phyloP scores from a whole-genome alignment of 2,888 invertebrate species.

The Dichetophora obliterata region DNA sequence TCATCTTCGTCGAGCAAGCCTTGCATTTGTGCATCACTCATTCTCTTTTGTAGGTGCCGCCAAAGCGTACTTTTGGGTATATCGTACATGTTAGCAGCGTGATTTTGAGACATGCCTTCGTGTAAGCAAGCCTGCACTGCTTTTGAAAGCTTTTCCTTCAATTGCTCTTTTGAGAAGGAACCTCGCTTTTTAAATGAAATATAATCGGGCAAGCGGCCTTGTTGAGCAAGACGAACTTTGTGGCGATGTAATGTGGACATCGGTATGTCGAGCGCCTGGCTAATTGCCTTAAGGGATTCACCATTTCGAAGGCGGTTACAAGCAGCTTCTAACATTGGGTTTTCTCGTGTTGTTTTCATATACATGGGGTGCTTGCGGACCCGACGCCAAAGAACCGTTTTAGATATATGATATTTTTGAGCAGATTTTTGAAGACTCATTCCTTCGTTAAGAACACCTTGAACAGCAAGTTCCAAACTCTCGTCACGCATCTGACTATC shows the following conservation, averaged over 20 bases:
- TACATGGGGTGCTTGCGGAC: slow-evolving; percentile 67
- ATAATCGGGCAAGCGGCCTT: slow-evolving; percentile 66
- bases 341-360: slow-evolving; percentile 64
- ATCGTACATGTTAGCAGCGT: slow-evolving; percentile 67
- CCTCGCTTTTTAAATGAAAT: slow-evolving; percentile 65
- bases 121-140: slow-evolving; percentile 66
- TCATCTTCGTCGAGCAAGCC: slow-evolving; percentile 47
- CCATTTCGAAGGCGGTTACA: slow-evolving; percentile 65
- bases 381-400: slow-evolving; percentile 68
- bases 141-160: slow-evolving; percentile 64
- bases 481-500: slow-evolving; percentile 36
- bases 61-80: slow-evolving; percentile 69
- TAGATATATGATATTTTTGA: slow-evolving; percentile 66
- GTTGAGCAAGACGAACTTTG: slow-evolving; percentile 65
- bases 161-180: slow-evolving; percentile 65
- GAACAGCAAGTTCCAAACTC: slow-evolving; percentile 59
- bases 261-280: slow-evolving; percentile 68
- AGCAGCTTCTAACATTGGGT: slow-evolving; percentile 64
- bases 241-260: slow-evolving; percentile 69
- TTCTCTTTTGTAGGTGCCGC: slow-evolving; percentile 66
- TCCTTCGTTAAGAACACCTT: slow-evolving; percentile 65
- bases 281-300: slow-evolving; percentile 67
- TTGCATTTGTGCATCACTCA: slow-evolving; percentile 51
- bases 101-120: slow-evolving; percentile 69
- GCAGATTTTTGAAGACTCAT: slow-evolving; percentile 68